A percentile compares a stretch with the other conserved stretches of the same genome.
phyloP scores from a whole-genome alignment of 2,113 vertebrate species.

The Vireo altiloquus region DNA sequence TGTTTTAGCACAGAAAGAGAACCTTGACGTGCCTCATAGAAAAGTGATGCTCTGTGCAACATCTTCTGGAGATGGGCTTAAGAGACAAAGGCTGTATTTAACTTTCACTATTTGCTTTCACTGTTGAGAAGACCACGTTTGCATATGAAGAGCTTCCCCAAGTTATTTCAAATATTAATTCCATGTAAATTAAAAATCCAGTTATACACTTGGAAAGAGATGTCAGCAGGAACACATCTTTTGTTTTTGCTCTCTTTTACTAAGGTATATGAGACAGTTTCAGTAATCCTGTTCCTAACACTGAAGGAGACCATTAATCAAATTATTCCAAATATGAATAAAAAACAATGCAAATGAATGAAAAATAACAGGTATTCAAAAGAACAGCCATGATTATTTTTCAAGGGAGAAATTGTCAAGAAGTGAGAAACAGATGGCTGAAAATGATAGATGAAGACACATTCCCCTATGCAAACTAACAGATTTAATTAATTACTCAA shows the following conservation, averaged over 20 bases:
- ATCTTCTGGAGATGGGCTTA: neutral
- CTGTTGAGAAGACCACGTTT: conserved; percentile 14
- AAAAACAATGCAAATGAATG: conserved; percentile 35
- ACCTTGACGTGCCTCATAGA: neutral
- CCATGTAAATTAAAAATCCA: conserved; percentile 25
- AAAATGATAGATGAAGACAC: conserved; percentile 16
- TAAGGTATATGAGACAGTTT: neutral
- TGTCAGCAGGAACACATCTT: neutral
- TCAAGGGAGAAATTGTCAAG: conserved; percentile 44
- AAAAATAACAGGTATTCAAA: conserved; percentile 44
- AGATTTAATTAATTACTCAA: conserved; percentile 47
- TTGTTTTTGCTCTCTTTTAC: neutral
- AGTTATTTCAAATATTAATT: conserved; percentile 1
- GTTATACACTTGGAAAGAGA: neutral
- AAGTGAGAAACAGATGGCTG: conserved; percentile 51
- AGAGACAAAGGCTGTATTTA: neutral
- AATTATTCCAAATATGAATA: conserved; percentile 24
- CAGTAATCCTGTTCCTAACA: neutral
- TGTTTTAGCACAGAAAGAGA: neutral
- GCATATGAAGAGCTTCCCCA: conserved; percentile 21
- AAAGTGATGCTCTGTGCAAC: neutral
- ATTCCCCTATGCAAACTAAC: conserved; percentile 29
- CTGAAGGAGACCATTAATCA: conserved; percentile 47
- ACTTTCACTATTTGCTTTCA: conserved; percentile 13
- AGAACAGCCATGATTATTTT: conserved; percentile 44